Base-by-base conservation (phyloP, 2,797 vertebrate species). In the Sebastes trivittatus region DNA sequence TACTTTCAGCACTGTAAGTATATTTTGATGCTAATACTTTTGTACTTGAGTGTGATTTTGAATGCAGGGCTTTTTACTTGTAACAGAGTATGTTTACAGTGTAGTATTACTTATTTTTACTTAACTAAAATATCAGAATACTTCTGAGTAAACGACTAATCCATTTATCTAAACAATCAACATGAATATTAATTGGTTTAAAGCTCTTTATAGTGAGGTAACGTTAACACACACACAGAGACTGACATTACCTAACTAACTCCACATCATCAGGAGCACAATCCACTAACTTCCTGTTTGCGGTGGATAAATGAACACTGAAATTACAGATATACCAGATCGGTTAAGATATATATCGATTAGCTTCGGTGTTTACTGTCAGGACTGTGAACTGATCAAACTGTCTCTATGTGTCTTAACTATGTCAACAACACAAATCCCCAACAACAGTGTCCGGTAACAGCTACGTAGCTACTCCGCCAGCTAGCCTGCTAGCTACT, bases 231-330 rank as follows among this genome's bases (percentile, higher is more conserved):
- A 9, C 34, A 36, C 34, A 34, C 23, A 23, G 1, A 10, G 4
- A 7, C 58, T 52, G 63, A 1, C 38, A 2, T 77, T 71, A 68
- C 64, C 55, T 13, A 78, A 81, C 75, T 46, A 30, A 70, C 75
- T 83, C 59, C 63, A 66, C 80, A 80, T 61, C 77, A 38, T 61
- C 73, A 32, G 68, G 20, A 61, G n/a, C 10, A 18, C 9, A 64
- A 75, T 10, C 10, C 18, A 6, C 29, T 6, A 65, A 91, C 84
- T 91, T 92, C 90, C 90, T 86, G 86, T 91, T 85, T 63, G 70
- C 52, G 49, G 34, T 52, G 18, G 27, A 8, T 29, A 49, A 20
- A 23, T 22, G 9, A n/a, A 23, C 67, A 30, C 11, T 23, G 2
- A 70, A 60, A 30, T 30, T 0, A 18, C 3, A 5, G 13, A 38